Evolutionary conservation across 2,113 vertebrate genomes (phyloP).

Genomic region (Microtus ochrogaster): DNA sequence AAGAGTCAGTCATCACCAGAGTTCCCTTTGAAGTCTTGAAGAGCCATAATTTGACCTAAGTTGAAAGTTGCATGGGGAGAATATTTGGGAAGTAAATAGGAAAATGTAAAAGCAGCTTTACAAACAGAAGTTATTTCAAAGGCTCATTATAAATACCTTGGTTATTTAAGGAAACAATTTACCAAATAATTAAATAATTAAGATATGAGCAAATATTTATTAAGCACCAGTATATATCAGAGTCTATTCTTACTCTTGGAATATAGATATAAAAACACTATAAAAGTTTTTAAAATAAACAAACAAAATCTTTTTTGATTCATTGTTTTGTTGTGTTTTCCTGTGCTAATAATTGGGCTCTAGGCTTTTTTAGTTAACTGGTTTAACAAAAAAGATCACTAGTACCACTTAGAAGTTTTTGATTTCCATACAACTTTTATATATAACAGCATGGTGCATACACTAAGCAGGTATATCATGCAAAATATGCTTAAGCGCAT

Average conservation of each 20-base stretch:
- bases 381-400: not conserved
- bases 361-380: not conserved
- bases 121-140: not conserved
- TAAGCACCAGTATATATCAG: not conserved
- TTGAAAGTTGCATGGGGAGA: not conserved
- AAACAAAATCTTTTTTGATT: no score
- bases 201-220: not conserved
- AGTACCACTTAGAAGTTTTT: not conserved
- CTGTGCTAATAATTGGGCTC: not conserved
- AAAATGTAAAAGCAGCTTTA: not conserved
- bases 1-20: not conserved
- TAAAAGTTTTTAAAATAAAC: not conserved
- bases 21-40: not conserved
- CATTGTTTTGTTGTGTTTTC: not conserved
- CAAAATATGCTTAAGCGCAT: not conserved
- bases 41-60: not conserved
- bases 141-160: not conserved
- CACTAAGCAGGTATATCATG: not conserved
- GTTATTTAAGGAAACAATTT: not conserved
- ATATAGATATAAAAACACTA: not conserved
- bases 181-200: not conserved
- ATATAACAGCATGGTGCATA: rapidly evolving
- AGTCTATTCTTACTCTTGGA: not conserved
- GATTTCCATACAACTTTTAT: not conserved
- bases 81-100: constrained; percentile 35